phyloP scores from a whole-genome alignment of 2,113 vertebrate species.

The Ophiodon elongatus region DNA sequence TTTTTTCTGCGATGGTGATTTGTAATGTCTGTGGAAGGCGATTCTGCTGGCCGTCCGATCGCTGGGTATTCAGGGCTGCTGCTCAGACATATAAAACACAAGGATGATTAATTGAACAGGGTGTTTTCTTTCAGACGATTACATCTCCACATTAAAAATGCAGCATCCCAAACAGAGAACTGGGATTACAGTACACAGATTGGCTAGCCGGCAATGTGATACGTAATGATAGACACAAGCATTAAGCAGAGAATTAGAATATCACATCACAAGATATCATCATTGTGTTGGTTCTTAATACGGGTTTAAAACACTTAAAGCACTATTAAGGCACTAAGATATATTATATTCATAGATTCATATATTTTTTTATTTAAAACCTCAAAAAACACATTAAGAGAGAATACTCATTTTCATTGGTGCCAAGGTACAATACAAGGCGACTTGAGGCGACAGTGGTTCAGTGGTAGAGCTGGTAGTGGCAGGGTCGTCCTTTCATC shows the following conservation, averaged over 20 bases:
- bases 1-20: background rate
- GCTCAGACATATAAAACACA: slow-evolving; percentile 77
- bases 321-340: background rate
- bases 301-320: background rate
- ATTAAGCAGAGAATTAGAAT: background rate
- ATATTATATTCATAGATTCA: background rate
- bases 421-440: background rate
- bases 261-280: background rate
- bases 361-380: background rate
- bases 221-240: background rate
- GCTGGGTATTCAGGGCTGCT: slow-evolving; percentile 62
- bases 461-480: no score
- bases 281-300: background rate
- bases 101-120: slow-evolving; percentile 87
- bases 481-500: no score
- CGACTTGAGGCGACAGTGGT: no score
- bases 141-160: slow-evolving; percentile 87
- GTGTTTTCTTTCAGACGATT: slow-evolving; percentile 85
- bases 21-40: background rate
- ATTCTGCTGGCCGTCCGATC: slow-evolving; percentile 22
- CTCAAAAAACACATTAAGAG: background rate
- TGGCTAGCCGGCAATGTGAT: slow-evolving; percentile 13
- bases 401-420: background rate
- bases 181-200: slow-evolving; percentile 75
- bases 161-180: slow-evolving; percentile 78